These are phyloP conservation scores for Protaetia brevitarsis DNA, from an alignment of 1,140 invertebrate genomes.

Conservation along the genomic window DNA sequence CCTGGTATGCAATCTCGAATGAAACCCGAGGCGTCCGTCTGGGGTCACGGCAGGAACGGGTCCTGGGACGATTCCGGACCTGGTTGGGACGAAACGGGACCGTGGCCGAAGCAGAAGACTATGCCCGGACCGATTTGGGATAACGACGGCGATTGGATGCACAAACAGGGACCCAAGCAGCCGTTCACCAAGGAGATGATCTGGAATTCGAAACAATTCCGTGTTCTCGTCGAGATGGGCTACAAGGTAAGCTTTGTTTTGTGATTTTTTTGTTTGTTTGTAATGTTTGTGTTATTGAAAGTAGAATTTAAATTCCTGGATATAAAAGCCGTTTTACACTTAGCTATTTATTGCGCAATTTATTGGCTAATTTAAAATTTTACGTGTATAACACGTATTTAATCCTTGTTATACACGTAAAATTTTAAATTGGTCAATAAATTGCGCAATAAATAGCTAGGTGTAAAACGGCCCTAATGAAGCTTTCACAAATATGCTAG, in stretches of 20 bases:
- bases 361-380: too few relatives aligned
- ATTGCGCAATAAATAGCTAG: too few relatives aligned
- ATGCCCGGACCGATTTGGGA: constrained; percentile 50
- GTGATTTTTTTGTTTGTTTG: not conserved
- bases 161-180: constrained; percentile 57
- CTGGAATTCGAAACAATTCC: constrained; percentile 79
- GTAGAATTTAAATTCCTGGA: not conserved
- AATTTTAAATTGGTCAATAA: too few relatives aligned
- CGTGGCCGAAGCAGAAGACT: constrained; percentile 51
- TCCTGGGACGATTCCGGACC: constrained; percentile 66
- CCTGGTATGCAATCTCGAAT: constrained; percentile 47
- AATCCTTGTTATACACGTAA: too few relatives aligned
- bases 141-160: constrained; percentile 61
- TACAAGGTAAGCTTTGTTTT: constrained; percentile 66
- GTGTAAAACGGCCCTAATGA: too few relatives aligned
- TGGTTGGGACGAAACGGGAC: constrained; percentile 56
- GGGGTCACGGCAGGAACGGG: constrained; percentile 60
- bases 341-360: too few relatives aligned
- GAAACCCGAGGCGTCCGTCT: constrained; percentile 55
- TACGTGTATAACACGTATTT: too few relatives aligned
- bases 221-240: constrained; percentile 83
- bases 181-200: constrained; percentile 71
- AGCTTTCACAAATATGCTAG: too few relatives aligned
- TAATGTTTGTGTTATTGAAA: not conserved
- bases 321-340: too few relatives aligned